Evolutionary conservation across 2,888 invertebrate species (phyloP).

Genomic region (Tenthredo amoena): DNA sequence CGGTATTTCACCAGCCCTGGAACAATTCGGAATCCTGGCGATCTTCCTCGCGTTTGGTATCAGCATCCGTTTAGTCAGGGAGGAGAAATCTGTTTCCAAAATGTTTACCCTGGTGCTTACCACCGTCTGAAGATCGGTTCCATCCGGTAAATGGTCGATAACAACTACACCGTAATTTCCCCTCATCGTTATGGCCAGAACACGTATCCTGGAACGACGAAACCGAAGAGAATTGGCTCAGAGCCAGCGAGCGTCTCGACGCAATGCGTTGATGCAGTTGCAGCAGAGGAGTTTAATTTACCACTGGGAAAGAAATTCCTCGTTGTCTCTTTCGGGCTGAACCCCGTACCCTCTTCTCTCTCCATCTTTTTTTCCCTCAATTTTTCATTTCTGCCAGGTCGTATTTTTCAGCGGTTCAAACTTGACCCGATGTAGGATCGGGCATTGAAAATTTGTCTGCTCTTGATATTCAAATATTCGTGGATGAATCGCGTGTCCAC

Average conservation of each 20-base stretch:
- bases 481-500: background rate
- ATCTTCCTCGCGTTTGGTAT: background rate
- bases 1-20: too few relatives aligned
- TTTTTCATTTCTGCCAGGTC: background rate
- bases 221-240: background rate
- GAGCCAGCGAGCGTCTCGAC: conserved; percentile 18
- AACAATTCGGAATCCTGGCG: background rate
- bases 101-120: background rate
- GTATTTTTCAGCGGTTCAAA: background rate
- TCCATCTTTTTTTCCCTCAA: background rate
- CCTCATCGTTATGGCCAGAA: background rate
- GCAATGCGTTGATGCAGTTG: conserved; percentile 30
- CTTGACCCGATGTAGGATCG: conserved; percentile 5
- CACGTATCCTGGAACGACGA: background rate
- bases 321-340: background rate
- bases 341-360: background rate
- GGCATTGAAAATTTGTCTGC: conserved; percentile 41
- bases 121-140: background rate
- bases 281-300: background rate
- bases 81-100: background rate
- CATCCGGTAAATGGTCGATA: conserved; percentile 9
- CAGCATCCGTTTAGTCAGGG: background rate
- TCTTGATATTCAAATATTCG: conserved; percentile 41
- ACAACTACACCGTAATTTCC: background rate
- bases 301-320: background rate